Percentiles rank a stretch among this genome's conserved stretches.
Evolutionary conservation across 2,797 vertebrate species (phyloP).

Genomic region (Cryptoblepharus egeriae): DNA sequence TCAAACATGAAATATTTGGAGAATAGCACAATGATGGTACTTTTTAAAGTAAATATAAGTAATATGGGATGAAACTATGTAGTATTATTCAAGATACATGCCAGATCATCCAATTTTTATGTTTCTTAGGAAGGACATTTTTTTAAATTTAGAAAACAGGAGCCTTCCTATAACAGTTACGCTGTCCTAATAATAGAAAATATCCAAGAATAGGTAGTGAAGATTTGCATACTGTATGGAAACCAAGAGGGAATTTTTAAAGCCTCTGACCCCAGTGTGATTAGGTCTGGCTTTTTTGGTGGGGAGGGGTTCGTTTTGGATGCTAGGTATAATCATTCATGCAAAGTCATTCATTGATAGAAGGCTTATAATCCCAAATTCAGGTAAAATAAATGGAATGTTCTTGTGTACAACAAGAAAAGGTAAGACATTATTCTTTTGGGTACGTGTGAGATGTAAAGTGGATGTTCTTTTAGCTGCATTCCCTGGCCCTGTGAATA

Average conservation of each 20-base stretch:
- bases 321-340: neutral
- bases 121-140: conserved; percentile 39
- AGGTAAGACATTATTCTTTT: conserved; percentile 57
- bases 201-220: conserved; percentile 37
- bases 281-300: conserved; percentile 43
- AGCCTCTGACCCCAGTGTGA: conserved; percentile 32
- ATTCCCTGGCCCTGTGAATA: conserved; percentile 52
- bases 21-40: neutral
- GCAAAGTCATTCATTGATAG: conserved; percentile 5
- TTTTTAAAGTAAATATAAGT: conserved; percentile 21
- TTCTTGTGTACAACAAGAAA: conserved; percentile 53
- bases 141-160: conserved; percentile 27
- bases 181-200: conserved; percentile 28
- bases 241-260: conserved; percentile 4
- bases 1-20: conserved; percentile 33
- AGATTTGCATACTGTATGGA: conserved; percentile 53
- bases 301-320: conserved; percentile 32
- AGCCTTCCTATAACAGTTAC: conserved; percentile 35
- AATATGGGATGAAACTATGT: conserved; percentile 46
- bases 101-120: conserved; percentile 40
- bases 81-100: conserved; percentile 29
- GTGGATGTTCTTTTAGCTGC: conserved; percentile 37
- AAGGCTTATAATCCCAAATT: conserved; percentile 38
- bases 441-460: conserved; percentile 49
- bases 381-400: conserved; percentile 58